Conservation (phyloP, 2,888 invertebrate genomes). For the Mamestra brassicae region DNA sequence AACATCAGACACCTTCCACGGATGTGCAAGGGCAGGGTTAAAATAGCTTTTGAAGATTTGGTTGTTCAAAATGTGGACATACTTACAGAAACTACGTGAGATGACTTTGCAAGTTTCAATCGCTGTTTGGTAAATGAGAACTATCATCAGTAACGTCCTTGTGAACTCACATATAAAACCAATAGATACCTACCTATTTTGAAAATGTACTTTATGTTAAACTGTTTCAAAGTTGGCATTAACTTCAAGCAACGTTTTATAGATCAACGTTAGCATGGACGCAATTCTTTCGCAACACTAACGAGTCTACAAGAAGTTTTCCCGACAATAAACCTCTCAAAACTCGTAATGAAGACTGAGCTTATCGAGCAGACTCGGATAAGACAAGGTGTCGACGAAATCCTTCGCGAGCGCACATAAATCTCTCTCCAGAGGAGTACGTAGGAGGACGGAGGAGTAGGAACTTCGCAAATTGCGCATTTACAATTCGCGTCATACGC, state of each 20-base stretch:
- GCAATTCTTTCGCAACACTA: constrained; percentile 11
- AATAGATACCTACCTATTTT: too few species aligned
- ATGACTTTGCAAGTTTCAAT: not conserved
- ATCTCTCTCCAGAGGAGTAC: constrained; percentile 67
- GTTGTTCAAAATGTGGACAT: constrained; percentile 26
- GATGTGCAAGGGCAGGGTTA: constrained; percentile 67
- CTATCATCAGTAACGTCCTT: not conserved
- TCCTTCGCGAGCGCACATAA: constrained; percentile 74
- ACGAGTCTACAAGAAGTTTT: constrained; percentile 43
- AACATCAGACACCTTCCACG: constrained; percentile 72
- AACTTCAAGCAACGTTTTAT: not conserved
- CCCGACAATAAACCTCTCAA: constrained; percentile 50
- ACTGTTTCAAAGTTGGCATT: not conserved
- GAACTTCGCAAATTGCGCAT: constrained; percentile 84
- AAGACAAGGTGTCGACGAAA: constrained; percentile 79
- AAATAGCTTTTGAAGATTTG: constrained; percentile 57
- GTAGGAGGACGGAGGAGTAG: constrained; percentile 68
- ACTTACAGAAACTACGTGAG: not conserved
- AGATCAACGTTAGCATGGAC: not conserved
- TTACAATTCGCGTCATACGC: constrained; percentile 84
- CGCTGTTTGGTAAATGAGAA: not conserved
- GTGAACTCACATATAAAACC: not conserved
- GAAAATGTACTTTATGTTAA: not conserved
- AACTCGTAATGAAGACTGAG: constrained; percentile 60
- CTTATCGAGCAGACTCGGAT: constrained; percentile 67